These are phyloP conservation scores for Drosophila koepferae DNA, from an alignment of 2,888 invertebrate genomes.

Conservation along the genomic window DNA sequence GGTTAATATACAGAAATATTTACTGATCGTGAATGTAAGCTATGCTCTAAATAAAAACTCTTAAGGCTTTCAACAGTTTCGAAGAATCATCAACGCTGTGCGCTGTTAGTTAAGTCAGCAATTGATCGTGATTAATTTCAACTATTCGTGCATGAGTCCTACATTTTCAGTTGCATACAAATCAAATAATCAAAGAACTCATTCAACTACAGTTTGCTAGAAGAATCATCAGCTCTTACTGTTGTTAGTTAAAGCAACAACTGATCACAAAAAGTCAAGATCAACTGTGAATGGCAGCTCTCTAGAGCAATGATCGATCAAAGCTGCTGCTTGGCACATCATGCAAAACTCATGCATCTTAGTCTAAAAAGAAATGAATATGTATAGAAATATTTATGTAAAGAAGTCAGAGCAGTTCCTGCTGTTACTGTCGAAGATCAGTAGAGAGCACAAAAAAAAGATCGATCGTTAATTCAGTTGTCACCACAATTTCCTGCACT, in stretches of 20 bases:
- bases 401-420: not conserved
- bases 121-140: not conserved
- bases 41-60: not conserved
- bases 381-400: not conserved
- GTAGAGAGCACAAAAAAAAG: not conserved
- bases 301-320: conserved; percentile 2
- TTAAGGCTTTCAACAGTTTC: not conserved
- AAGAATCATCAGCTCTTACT: not conserved
- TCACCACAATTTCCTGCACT: conserved; percentile 37
- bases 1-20: not conserved
- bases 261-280: not conserved
- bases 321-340: not conserved
- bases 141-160: too few relatives aligned
- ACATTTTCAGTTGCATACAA: not conserved
- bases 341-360: conserved; percentile 9
- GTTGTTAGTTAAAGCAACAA: not conserved
- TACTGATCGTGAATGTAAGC: not conserved
- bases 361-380: not conserved
- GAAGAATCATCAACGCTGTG: not conserved
- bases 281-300: not conserved
- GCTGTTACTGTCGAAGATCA: conserved; percentile 20
- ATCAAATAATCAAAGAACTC: not conserved
- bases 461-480: conserved; percentile 31
- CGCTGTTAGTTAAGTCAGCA: not conserved
- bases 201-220: not conserved